Evolutionary conservation across 1,140 invertebrate genomes (phyloP).

Genomic region (Brachionus plicatilis): DNA sequence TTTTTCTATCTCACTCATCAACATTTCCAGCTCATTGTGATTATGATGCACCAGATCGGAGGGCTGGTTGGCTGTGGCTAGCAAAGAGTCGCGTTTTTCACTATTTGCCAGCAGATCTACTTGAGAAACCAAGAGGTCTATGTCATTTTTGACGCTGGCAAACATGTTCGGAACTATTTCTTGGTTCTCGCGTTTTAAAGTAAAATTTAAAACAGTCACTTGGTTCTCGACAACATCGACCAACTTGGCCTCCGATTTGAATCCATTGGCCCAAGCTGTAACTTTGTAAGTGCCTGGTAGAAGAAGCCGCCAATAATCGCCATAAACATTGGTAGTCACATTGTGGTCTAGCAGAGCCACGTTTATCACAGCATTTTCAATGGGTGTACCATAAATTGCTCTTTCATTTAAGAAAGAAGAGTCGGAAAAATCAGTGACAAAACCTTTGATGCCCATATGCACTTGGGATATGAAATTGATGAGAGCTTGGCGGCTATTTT

Average conservation of each 20-base stretch:
- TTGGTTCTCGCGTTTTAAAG: neutral
- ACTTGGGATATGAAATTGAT: constrained; percentile 60
- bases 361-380: constrained; percentile 68
- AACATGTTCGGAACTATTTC: constrained; percentile 24
- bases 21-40: neutral
- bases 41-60: neutral
- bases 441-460: constrained; percentile 78
- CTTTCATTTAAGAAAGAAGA: neutral
- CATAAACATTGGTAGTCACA: constrained; percentile 54
- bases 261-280: neutral
- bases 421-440: constrained; percentile 59
- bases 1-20: neutral
- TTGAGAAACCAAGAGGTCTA: neutral
- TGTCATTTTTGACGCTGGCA: neutral
- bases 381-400: constrained; percentile 43
- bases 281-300: constrained; percentile 71
- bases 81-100: neutral
- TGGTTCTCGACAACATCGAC: neutral
- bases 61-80: neutral
- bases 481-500: constrained; percentile 13
- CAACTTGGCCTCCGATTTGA: neutral
- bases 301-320: constrained; percentile 89
- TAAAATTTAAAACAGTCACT: constrained; percentile 13
- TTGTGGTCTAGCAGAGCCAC: constrained; percentile 59
- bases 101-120: neutral